phyloP scores from a whole-genome alignment of 2,797 vertebrate species.

The Pogoniulus pusillus region DNA sequence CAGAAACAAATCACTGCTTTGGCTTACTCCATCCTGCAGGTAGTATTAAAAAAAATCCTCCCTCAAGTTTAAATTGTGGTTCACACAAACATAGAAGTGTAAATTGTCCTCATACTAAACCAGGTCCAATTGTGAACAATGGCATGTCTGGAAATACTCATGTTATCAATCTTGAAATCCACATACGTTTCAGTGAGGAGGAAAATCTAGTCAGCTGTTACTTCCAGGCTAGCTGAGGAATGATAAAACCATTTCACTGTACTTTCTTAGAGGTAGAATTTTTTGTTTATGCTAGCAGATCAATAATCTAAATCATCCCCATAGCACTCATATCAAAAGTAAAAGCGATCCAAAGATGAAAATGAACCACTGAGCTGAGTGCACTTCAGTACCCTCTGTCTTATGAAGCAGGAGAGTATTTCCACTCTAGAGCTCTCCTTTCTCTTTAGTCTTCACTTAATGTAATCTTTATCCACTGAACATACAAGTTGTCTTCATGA shows the following conservation, averaged over 20 bases:
- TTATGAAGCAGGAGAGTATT: background rate
- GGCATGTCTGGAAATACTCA: background rate
- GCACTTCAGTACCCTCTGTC: accelerated
- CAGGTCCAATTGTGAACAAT: background rate
- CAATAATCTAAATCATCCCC: background rate
- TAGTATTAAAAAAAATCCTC: background rate
- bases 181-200: background rate
- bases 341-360: background rate
- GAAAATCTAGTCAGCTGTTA: background rate
- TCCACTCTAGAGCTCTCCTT: background rate
- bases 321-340: background rate
- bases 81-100: background rate
- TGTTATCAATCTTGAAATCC: background rate
- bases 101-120: background rate
- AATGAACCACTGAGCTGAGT: background rate
- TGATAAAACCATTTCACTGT: background rate
- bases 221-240: background rate
- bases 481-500: background rate
- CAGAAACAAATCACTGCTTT: background rate
- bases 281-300: background rate
- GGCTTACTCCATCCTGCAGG: background rate
- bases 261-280: background rate
- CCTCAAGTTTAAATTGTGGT: background rate
- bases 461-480: background rate
- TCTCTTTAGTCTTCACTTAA: background rate